Base-by-base conservation (phyloP, 1,140 invertebrate genomes). In the Ptiloglossa arizonensis region DNA sequence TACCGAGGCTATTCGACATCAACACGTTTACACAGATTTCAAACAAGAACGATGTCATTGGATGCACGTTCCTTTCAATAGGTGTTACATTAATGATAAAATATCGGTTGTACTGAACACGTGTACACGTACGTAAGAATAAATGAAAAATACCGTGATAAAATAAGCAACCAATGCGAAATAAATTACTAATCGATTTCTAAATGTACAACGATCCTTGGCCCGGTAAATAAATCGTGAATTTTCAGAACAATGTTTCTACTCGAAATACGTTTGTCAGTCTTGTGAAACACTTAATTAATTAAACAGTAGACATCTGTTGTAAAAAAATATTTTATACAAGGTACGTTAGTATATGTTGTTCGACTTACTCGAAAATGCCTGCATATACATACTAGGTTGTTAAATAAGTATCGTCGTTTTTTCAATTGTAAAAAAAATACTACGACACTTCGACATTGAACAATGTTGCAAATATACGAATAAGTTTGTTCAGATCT, bases 1-100 rank as follows among this genome's bases (percentile, higher is more conserved):
- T 57, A 24, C 19, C 48, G 57, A 24, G 57, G 41, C 54, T 76
- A 41, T 27, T 69, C 64, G 54, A 69, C 41, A 59, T 41, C 52
- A 35, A 77, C 35, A n/a, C 62, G 13, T 56, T 70, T 27, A 63
- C 56, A 77, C 62, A 24, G 41, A 71, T 41, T 46, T 44, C 68
- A 77, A 41, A 70, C 57, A 77, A 41, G 24, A 54, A 70, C 68
- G 75, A 71, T 63, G n/a, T 60, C 75, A 71, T 71, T 77, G 75
- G 75, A 77, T 77, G 68, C 75, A 54, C 57, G 48, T 71, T 77
- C 56, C 46, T 41, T 59, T 19, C 22, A 54, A 41, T 52, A n/a
- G 54, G 38, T 52, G 32, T 13, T 74, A 35, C 29, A 50, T n/a
- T 8, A 32, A 57, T 13, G 9, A 67, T 22, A 48, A 69, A 69